Percentiles rank a stretch among this genome's conserved stretches.
Conservation (phyloP, 2,888 invertebrate species). For the Caenorhabditis sp. region DNA sequence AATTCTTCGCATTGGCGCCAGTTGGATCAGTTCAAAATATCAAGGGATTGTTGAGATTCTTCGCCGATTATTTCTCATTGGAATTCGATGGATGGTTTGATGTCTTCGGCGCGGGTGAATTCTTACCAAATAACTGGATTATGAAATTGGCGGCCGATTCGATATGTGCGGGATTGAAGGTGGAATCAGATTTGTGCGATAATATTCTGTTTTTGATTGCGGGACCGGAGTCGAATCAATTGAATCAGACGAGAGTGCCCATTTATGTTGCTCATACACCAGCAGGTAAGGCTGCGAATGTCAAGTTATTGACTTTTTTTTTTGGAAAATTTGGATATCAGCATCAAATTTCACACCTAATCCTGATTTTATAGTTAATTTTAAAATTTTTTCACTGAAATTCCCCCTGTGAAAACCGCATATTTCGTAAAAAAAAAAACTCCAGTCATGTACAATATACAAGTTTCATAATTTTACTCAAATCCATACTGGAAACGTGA, state of each 20-base stretch:
- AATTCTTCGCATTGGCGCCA: constrained; percentile 70
- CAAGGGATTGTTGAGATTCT: constrained; percentile 64
- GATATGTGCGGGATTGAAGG: constrained; percentile 62
- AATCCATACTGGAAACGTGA: too few species aligned
- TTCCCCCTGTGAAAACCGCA: too few species aligned
- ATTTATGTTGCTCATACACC: constrained; percentile 73
- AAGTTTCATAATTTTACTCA: too few species aligned
- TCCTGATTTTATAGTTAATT: too few species aligned
- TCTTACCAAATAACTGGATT: constrained; percentile 71
- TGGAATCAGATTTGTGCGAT: constrained; percentile 76
- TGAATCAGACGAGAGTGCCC: constrained; percentile 73
- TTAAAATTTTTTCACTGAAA: too few species aligned
- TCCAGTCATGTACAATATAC: too few species aligned
- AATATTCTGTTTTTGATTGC: constrained; percentile 80
- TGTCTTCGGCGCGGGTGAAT: constrained; percentile 73
- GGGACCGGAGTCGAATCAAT: constrained; percentile 75
- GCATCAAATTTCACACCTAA: too few species aligned
- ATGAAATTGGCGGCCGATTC: constrained; percentile 59
- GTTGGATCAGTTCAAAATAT: constrained; percentile 71
- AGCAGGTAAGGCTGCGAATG: too few species aligned
- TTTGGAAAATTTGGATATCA: too few species aligned
- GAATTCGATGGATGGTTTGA: constrained; percentile 57
- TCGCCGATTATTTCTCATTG: constrained; percentile 56
- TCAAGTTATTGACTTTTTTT: too few species aligned
- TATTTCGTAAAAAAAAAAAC: too few species aligned